Conservation (phyloP, 2,888 invertebrate species). For the Cantharis flavilabris region DNA sequence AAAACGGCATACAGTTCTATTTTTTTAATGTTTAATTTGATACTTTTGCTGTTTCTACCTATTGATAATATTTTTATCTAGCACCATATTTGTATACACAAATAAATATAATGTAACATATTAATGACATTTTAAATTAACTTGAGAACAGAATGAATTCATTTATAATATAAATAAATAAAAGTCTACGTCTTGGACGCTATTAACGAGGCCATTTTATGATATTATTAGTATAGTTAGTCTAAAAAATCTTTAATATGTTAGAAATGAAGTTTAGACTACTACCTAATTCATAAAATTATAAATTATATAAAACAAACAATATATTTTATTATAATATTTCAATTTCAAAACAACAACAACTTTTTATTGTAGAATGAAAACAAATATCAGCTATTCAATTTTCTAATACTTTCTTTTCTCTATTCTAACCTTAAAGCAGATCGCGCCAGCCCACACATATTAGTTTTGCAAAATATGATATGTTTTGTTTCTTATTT, state of each 20-base stretch:
- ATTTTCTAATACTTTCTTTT: conserved; percentile 16
- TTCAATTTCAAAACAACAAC: not conserved
- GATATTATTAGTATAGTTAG: not conserved
- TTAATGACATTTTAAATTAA: not conserved
- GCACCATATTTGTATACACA: not conserved
- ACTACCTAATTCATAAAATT: not conserved
- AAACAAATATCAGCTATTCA: conserved; percentile 18
- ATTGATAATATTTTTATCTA: not conserved
- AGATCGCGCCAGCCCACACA: conserved; percentile 43
- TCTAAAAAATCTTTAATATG: not conserved
- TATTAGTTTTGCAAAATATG: conserved; percentile 48
- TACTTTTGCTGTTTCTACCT: not conserved
- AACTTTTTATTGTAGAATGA: not conserved
- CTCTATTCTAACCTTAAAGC: conserved; percentile 42
- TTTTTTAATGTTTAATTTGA: not conserved
- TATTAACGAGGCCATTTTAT: not conserved
- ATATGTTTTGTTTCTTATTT: conserved; percentile 48
- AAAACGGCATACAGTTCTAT: not conserved
- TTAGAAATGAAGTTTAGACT: not conserved
- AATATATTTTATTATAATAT: not conserved
- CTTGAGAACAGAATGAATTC: not conserved
- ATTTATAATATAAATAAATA: not conserved
- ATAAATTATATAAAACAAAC: not conserved
- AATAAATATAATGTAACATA: not conserved
- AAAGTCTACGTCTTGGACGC: not conserved